Percentiles rank a stretch among this genome's conserved stretches.
Conservation (phyloP, 2,888 invertebrate species). For the Erebia aethiops region DNA sequence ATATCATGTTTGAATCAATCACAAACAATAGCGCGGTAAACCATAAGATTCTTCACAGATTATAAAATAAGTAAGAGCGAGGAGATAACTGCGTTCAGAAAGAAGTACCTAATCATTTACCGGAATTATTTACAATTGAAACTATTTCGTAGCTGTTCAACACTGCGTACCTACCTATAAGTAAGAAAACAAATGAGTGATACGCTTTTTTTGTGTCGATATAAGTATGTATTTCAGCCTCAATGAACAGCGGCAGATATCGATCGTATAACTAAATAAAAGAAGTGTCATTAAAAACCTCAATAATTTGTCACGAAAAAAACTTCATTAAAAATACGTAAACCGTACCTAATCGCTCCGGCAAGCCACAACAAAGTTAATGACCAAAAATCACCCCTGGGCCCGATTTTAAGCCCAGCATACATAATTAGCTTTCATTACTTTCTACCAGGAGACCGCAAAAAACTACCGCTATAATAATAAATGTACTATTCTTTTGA, state of each 20-base stretch:
- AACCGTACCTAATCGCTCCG: constrained; percentile 36
- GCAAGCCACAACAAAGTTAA: constrained; percentile 42
- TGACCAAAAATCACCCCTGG: constrained; percentile 45
- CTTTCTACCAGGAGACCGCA: constrained; percentile 49
- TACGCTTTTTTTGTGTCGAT: too few species aligned
- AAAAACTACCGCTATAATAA: constrained; percentile 55
- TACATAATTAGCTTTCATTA: constrained; percentile 47
- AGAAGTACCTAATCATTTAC: too few species aligned
- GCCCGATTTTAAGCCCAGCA: constrained; percentile 44
- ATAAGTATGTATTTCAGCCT: too few species aligned
- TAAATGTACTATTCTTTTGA: constrained; percentile 62
- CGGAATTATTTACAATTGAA: too few species aligned
- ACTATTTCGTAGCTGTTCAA: too few species aligned
- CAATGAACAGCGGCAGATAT: neutral
- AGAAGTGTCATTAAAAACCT: constrained; percentile 1
- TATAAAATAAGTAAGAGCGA: too few species aligned
- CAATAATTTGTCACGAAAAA: constrained; percentile 27
- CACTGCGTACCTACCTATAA: too few species aligned
- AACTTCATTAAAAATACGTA: constrained; percentile 34
- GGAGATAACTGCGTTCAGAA: too few species aligned
- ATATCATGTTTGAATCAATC: too few species aligned
- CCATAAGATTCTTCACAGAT: too few species aligned
- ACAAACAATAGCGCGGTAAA: too few species aligned
- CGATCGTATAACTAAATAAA: neutral
- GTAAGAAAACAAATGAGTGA: too few species aligned